Conservation (phyloP, 2,888 invertebrate species). For the Nephrotoma appendiculata region DNA sequence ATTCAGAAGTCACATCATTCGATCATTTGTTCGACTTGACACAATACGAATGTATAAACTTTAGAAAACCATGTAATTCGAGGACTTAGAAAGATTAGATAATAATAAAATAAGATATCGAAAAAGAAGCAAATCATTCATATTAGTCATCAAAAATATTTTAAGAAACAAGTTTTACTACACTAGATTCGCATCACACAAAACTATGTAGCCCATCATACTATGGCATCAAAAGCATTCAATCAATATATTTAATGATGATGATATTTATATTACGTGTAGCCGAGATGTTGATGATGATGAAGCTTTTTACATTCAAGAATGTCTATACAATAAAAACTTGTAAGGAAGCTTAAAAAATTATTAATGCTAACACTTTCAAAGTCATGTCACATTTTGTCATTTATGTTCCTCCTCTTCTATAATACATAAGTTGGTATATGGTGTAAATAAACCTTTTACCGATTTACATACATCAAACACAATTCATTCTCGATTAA, state of each 20-base stretch:
- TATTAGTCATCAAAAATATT: background rate
- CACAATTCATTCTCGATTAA: background rate
- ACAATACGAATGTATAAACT: too few relatives aligned
- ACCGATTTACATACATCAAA: too few relatives aligned
- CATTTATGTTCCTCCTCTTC: background rate
- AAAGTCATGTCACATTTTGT: background rate
- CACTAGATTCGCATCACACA: background rate
- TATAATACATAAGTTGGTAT: background rate
- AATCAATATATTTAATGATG: background rate
- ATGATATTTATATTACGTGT: background rate
- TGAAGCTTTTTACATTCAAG: background rate
- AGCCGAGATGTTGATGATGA: background rate
- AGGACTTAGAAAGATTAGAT: background rate
- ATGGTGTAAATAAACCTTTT: background rate
- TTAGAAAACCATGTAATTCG: background rate
- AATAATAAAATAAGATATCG: background rate
- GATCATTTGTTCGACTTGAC: too few relatives aligned
- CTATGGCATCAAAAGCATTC: background rate
- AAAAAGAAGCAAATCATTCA: background rate
- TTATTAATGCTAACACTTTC: background rate
- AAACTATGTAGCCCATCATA: background rate
- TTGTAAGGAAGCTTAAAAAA: background rate
- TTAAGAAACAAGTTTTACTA: background rate
- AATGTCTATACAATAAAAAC: background rate
- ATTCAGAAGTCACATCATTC: too few relatives aligned